Conservation (phyloP, 2,888 invertebrate genomes). For the Leptura quadrifasciata region DNA sequence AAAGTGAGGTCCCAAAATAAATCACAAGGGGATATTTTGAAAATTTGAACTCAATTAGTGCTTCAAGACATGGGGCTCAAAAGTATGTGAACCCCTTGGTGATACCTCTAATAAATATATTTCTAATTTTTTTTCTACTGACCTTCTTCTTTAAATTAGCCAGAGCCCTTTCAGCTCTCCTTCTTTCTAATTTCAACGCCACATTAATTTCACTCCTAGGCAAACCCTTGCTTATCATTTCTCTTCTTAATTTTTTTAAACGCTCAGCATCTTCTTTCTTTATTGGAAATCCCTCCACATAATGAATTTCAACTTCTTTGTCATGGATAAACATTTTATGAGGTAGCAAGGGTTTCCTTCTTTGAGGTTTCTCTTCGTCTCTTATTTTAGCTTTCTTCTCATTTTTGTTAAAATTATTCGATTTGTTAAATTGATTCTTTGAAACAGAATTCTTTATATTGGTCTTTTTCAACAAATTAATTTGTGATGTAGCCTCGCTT, state of each 20-base stretch:
- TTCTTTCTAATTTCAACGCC: slow-evolving; percentile 82
- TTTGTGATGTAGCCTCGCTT: slow-evolving; percentile 21
- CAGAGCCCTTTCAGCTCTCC: slow-evolving; percentile 84
- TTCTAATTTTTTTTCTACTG: slow-evolving; percentile 71
- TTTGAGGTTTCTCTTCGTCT: slow-evolving; percentile 65
- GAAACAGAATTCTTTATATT: slow-evolving; percentile 35
- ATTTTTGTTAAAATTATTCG: slow-evolving; percentile 45
- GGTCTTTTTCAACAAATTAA: slow-evolving; percentile 18
- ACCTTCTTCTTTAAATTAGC: slow-evolving; percentile 81
- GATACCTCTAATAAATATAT: no score
- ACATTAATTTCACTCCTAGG: slow-evolving; percentile 81
- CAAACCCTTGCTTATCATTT: slow-evolving; percentile 81
- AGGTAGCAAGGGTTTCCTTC: slow-evolving; percentile 63
- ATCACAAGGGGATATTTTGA: no score
- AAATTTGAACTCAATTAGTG: no score
- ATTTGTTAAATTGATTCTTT: slow-evolving; percentile 44
- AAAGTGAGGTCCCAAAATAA: no score
- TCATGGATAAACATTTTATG: slow-evolving; percentile 80
- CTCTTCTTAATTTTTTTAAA: slow-evolving; percentile 78
- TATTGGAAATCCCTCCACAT: slow-evolving; percentile 84
- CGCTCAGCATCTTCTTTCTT: slow-evolving; percentile 83
- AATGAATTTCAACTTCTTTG: slow-evolving; percentile 78
- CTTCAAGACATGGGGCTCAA: no score
- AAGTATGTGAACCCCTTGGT: no score
- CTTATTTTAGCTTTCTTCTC: slow-evolving; percentile 57